Percentiles rank a stretch among this genome's conserved stretches.
Evolutionary conservation across 2,113 vertebrate genomes (phyloP).

Genomic region (Dolichotis patagonum): DNA sequence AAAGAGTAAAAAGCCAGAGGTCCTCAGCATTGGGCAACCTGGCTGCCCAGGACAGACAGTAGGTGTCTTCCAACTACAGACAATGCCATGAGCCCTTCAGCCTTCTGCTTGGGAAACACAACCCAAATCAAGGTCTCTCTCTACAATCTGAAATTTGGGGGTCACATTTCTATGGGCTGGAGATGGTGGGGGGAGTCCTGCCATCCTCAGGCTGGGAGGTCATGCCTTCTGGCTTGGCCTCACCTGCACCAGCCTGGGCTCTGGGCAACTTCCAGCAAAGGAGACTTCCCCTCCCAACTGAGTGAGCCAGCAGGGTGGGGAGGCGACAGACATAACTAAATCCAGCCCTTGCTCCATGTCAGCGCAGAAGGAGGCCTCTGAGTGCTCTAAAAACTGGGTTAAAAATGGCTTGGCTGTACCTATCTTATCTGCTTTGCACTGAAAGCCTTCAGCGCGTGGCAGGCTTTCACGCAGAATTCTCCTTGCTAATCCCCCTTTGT

Average conservation of each 20-base stretch:
- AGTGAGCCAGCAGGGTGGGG: background rate
- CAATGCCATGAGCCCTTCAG: rapidly evolving
- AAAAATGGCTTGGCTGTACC: conserved; percentile 87
- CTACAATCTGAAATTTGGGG: background rate
- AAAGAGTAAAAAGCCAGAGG: background rate
- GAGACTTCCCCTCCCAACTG: background rate
- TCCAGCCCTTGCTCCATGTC: conserved; percentile 58
- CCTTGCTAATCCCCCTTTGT: conserved; percentile 88
- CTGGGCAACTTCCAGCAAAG: background rate
- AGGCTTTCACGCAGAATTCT: conserved; percentile 87
- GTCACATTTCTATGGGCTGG: background rate
- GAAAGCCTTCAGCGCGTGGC: conserved; percentile 85
- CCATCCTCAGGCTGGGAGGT: background rate
- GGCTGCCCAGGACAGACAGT: background rate
- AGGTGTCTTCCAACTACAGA: background rate
- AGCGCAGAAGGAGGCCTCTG: conserved; percentile 49
- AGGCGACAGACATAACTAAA: background rate
- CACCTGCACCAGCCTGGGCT: rapidly evolving
- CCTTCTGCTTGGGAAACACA: background rate
- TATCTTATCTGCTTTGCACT: conserved; percentile 88
- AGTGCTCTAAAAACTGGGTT: conserved; percentile 87
- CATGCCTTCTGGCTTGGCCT: rapidly evolving
- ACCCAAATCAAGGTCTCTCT: background rate
- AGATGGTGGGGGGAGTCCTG: background rate
- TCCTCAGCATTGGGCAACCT: rapidly evolving